Percentiles rank a stretch among this genome's conserved stretches.
These are phyloP conservation scores for Callospermophilus lateralis DNA, from an alignment of 2,113 vertebrate species.

Conservation along the genomic window DNA sequence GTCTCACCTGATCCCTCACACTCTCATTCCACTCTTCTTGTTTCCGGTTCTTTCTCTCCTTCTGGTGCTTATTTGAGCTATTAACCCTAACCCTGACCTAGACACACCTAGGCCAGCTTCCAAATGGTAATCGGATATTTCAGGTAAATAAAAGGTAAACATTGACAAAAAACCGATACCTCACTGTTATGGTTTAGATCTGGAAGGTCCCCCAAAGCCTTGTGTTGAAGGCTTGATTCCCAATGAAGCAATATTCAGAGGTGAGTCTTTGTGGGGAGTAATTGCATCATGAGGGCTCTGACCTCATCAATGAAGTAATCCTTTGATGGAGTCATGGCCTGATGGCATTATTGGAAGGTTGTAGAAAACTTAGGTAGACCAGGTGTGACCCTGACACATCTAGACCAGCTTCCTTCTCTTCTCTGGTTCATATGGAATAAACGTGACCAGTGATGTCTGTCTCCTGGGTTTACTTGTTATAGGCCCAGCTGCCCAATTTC, in stretches of 20 bases:
- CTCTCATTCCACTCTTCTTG: neutral
- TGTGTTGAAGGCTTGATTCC: neutral
- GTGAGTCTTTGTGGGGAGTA: neutral
- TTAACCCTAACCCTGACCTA: neutral
- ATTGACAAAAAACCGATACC: neutral
- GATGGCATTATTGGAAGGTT: neutral
- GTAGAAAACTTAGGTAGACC: neutral
- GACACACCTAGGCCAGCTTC: neutral
- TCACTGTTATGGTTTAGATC: neutral
- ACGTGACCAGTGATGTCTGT: neutral
- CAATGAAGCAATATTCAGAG: neutral
- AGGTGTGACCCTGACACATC: too few relatives aligned
- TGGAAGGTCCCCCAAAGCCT: neutral
- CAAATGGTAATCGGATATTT: slow-evolving; percentile 2
- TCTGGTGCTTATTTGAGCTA: neutral
- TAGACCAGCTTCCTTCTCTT: neutral
- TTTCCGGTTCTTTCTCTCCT: neutral
- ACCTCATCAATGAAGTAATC: neutral
- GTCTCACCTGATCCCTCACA: neutral
- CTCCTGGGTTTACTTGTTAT: neutral
- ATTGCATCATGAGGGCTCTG: neutral
- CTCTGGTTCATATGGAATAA: neutral
- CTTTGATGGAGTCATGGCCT: neutral
- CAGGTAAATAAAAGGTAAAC: slow-evolving; percentile 63
- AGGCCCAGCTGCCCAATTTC: neutral